Base-by-base conservation (phyloP, 2,113 vertebrate species). In the Rhinogobius similis region DNA sequence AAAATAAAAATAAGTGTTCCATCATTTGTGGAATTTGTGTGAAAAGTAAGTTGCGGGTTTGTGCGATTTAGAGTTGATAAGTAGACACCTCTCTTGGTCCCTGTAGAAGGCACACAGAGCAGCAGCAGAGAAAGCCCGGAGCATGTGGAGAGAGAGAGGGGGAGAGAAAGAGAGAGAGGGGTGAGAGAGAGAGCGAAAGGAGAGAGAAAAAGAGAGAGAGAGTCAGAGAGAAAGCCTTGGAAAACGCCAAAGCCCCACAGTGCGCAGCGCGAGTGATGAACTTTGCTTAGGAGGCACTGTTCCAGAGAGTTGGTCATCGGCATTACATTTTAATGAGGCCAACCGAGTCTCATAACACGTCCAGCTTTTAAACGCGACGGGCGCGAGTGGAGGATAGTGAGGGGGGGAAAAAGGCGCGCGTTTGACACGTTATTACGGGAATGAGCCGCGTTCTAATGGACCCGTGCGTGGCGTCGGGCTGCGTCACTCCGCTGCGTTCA, bases 251-350 rank as follows among this genome's bases (percentile, higher is more conserved):
- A 86, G 75, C 72, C 83, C 82, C 78, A 79, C 64, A 82, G 86
- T 77, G 78, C 52, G 29, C 58, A 61, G 76, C 83, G 85, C 77
- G 77, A 92, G 91, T 91, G 89, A 88, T 94, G 91, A 95, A 94
- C 94, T 94, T 94, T 94, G 90, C 90, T 93, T 90, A 94, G 93
- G 89, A 94, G 92, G 93, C 94, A 94, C 86, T 92, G 93, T 94
- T 93, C 92, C 92, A 91, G 91, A 92, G 90, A 92, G 91, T 85
- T 92, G 90, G 86, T 87, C 92, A 91, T 90, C 90, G 86, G 90
- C 92, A 92, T 93, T 92, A 93, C 91, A 90, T 91, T 94, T 94
- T 94, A 94, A 94, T 94, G 93, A 93, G 92, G 88, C 94, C 89
- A 90, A 91, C 87, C 91, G 92, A 94, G 92, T 84, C 87, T 82